A percentile compares a stretch with the other conserved stretches of the same genome.
Conservation (phyloP, 2,888 invertebrate species). For the Synanthedon vespiformis region DNA sequence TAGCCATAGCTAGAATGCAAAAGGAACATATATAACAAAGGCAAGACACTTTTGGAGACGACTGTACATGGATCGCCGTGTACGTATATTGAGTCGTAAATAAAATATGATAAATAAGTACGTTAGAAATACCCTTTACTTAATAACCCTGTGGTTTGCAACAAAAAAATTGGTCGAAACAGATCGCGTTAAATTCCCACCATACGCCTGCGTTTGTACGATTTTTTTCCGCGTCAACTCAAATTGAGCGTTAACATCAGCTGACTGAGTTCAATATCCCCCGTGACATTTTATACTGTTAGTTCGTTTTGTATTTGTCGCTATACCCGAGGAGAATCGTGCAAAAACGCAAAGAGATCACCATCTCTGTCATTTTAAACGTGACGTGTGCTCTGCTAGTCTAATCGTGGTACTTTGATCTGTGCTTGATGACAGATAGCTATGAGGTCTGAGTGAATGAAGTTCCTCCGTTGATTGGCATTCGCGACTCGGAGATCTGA, state of each 20-base stretch:
- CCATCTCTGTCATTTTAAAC: slow-evolving; percentile 34
- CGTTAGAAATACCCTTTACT: too few relatives aligned
- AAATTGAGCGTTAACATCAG: background rate
- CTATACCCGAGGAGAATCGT: slow-evolving; percentile 37
- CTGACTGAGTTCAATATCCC: too few relatives aligned
- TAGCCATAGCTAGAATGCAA: too few relatives aligned
- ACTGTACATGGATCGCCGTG: too few relatives aligned
- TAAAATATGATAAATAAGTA: too few relatives aligned
- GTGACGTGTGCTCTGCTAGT: slow-evolving; percentile 26
- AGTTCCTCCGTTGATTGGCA: background rate
- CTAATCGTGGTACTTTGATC: slow-evolving; percentile 8
- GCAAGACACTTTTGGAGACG: too few relatives aligned
- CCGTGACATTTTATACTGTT: too few relatives aligned
- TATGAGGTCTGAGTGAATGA: slow-evolving; percentile 3
- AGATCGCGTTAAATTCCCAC: slow-evolving; percentile 23
- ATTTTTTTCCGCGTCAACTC: background rate
- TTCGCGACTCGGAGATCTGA: background rate
- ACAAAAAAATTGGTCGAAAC: slow-evolving; percentile 1
- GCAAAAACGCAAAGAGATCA: slow-evolving; percentile 65
- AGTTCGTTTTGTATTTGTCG: background rate
- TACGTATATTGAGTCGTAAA: too few relatives aligned
- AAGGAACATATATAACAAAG: too few relatives aligned
- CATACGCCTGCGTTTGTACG: slow-evolving; percentile 1
- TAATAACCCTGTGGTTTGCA: too few relatives aligned
- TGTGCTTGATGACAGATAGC: slow-evolving; percentile 20